These are phyloP conservation scores for Zaprionus gabonicus DNA, from an alignment of 1,140 invertebrate genomes.

Conservation along the genomic window DNA sequence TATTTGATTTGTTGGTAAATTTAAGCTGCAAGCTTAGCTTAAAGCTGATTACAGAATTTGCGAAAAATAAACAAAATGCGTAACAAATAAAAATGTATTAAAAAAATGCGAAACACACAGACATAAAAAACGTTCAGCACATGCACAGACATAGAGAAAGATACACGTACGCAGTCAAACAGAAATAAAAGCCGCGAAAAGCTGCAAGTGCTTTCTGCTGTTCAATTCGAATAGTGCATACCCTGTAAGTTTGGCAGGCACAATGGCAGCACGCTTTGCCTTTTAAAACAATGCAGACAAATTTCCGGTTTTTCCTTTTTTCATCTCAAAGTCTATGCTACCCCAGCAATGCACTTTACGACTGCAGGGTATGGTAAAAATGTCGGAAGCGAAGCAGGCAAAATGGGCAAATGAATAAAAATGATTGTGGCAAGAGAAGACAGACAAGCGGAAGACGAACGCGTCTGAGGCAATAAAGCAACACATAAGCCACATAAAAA, in stretches of 20 bases:
- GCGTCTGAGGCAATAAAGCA: slow-evolving; percentile 46
- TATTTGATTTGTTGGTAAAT: slow-evolving; percentile 16
- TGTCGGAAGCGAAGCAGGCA: slow-evolving; percentile 37
- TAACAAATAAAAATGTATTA: slow-evolving; percentile 37
- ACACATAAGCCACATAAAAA: slow-evolving; percentile 40
- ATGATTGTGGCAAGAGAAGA: slow-evolving; percentile 41
- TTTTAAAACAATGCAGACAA: neutral
- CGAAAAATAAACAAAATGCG: slow-evolving; percentile 5
- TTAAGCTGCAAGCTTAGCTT: slow-evolving; percentile 23
- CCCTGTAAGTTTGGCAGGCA: neutral
- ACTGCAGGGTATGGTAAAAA: slow-evolving; percentile 25
- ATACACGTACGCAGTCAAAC: neutral
- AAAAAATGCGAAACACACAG: slow-evolving; percentile 24
- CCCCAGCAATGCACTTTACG: neutral
- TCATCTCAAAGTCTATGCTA: neutral
- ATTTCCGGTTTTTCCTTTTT: fast-evolving
- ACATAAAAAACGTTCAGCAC: slow-evolving; percentile 16
- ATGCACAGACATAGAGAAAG: neutral
- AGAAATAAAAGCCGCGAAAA: slow-evolving; percentile 8
- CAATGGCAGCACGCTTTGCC: neutral
- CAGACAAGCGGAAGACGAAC: slow-evolving; percentile 23
- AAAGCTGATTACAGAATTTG: slow-evolving; percentile 34
- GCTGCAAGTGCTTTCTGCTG: neutral
- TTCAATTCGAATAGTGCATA: neutral
- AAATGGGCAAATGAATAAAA: slow-evolving; percentile 58